Evolutionary conservation across 2,797 vertebrate species (phyloP).

Genomic region (Toxotes lorentzi): DNA sequence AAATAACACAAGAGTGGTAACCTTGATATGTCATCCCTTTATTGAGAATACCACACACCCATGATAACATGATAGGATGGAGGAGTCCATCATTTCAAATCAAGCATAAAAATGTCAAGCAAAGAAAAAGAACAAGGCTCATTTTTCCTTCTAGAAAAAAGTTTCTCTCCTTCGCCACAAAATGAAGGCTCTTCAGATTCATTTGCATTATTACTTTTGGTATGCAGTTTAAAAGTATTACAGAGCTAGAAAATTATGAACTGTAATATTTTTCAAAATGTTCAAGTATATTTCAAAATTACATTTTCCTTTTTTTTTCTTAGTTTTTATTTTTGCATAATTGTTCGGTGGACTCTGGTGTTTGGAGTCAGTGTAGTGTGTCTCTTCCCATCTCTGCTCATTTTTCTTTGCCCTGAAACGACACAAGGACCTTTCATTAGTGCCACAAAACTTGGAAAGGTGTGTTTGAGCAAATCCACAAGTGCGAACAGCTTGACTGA

Average conservation of each 20-base stretch:
- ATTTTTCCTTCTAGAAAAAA: slow-evolving; percentile 70
- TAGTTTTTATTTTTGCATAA: slow-evolving; percentile 57
- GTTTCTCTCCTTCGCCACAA: slow-evolving; percentile 72
- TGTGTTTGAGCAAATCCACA: background rate
- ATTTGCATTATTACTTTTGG: slow-evolving; percentile 66
- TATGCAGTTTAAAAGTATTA: slow-evolving; percentile 76
- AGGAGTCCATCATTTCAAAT: slow-evolving; percentile 75
- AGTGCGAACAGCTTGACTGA: background rate
- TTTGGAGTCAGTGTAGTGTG: slow-evolving; percentile 51
- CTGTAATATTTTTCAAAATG: slow-evolving; percentile 70
- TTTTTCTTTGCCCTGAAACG: slow-evolving; percentile 66
- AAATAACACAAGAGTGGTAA: slow-evolving; percentile 37
- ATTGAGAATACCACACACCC: slow-evolving; percentile 85
- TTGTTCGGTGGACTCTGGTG: slow-evolving; percentile 55
- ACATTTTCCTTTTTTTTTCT: slow-evolving; percentile 55
- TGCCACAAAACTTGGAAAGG: background rate
- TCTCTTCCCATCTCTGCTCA: slow-evolving; percentile 48
- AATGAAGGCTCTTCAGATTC: slow-evolving; percentile 60
- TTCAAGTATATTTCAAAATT: slow-evolving; percentile 77
- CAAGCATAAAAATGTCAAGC: slow-evolving; percentile 80
- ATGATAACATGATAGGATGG: slow-evolving; percentile 72
- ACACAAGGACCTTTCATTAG: slow-evolving; percentile 44
- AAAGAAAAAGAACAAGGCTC: slow-evolving; percentile 71
- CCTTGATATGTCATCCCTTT: slow-evolving; percentile 80
- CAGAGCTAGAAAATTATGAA: slow-evolving; percentile 79